A percentile compares a stretch with the other conserved stretches of the same genome.
Evolutionary conservation across 2,113 vertebrate species (phyloP).

Genomic region (Trichechus manatus): DNA sequence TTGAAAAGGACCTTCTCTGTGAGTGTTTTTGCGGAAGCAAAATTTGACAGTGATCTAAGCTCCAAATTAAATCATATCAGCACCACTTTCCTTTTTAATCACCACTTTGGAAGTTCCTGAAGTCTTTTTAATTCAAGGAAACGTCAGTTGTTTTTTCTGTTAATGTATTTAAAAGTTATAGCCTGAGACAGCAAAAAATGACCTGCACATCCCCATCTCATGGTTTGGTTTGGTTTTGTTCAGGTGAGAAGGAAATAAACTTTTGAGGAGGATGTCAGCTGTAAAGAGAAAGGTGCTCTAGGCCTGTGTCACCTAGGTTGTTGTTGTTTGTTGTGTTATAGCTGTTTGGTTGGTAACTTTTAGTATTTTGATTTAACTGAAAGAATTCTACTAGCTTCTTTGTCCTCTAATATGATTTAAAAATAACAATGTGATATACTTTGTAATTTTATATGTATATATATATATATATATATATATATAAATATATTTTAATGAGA

Average conservation of each 20-base stretch:
- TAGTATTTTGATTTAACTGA: constrained; percentile 62
- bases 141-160: constrained; percentile 23
- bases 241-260: constrained; percentile 34
- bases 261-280: neutral
- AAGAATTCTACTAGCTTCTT: constrained; percentile 44
- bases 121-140: constrained; percentile 58
- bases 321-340: neutral
- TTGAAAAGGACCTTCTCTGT: constrained; percentile 79
- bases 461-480: neutral
- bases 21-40: constrained; percentile 79
- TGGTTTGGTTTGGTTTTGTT: constrained; percentile 63
- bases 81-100: constrained; percentile 49
- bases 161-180: constrained; percentile 58
- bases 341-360: neutral
- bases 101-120: neutral
- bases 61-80: constrained; percentile 71
- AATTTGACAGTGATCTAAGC: constrained; percentile 79
- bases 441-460: neutral
- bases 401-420: constrained; percentile 20
- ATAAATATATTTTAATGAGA: constrained; percentile 24
- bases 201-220: neutral
- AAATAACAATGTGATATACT: constrained; percentile 37
- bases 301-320: neutral
- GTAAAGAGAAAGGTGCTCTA: neutral
- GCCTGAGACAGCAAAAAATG: neutral